Base-by-base conservation (phyloP, 2,113 vertebrate species). In the Pachycephala philippinensis region DNA sequence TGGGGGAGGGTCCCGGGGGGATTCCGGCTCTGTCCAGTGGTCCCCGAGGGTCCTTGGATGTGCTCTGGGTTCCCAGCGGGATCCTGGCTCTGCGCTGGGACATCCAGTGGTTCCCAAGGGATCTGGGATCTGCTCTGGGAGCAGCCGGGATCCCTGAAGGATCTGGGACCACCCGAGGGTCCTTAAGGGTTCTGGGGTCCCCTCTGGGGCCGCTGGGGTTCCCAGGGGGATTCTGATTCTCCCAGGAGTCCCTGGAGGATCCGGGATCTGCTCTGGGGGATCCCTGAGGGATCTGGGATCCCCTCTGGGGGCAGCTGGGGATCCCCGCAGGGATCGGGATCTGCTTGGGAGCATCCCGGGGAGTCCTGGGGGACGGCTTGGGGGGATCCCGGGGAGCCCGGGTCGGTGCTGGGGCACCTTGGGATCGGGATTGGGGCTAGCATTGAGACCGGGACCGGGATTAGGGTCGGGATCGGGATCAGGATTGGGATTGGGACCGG, bases 231-330 rank as follows among this genome's bases (percentile, higher is more conserved):
- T 44, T 31, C 22, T 8, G 50, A 6, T 50, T 27, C 69, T 26
- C 28, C n/a, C n/a, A 11, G n/a, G 11, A 1, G 42, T 26, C 28
- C n/a, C n/a, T 6, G n/a, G 11, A 1, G 42, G 31, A 24, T 11
- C 64, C 12, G 9, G 40, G 40, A 44, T 65, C 52, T 2, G 11
- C 37, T 42, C 28, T 10, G 52, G 50, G 39, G 17, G 70, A 15
- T 18, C 69, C 24, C 31, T 9, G 71, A 45, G 52, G 39, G 39
- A 13, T 50, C 23, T 7, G n/a, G 50, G n/a, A 30, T 13, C 42
- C 14, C 15, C 44, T 49, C n/a, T 5, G 33, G 47, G 5, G 28
- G 44, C 7, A 13, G 7, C 40, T 3, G 22, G 17, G 9, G 63
- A 30, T 59, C 39, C 37, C 28, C 15, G 10, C 35, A 3, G 53